Evolutionary conservation across 1,140 invertebrate species (phyloP).

Genomic region (Zaprionus gabonicus): DNA sequence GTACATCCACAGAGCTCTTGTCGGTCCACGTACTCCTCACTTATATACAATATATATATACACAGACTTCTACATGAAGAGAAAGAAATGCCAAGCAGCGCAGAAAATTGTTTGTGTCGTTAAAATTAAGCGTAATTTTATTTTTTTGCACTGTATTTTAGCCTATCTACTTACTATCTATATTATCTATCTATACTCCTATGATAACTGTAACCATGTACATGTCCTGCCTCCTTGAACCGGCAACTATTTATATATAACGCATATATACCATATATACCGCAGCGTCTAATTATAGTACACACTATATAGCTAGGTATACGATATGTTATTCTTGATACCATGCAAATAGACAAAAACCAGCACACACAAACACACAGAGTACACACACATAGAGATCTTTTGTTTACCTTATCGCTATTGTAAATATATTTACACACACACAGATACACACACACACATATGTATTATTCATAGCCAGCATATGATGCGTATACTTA

Average conservation of each 20-base stretch:
- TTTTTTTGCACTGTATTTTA: conserved; percentile 75
- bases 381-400: conserved; percentile 48
- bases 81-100: conserved; percentile 60
- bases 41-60: conserved; percentile 31
- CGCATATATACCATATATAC: conserved; percentile 42
- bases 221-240: conserved; percentile 22
- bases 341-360: conserved; percentile 45
- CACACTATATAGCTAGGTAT: conserved; percentile 36
- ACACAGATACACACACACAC: conserved; percentile 32
- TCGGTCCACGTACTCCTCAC: neutral
- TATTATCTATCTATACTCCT: conserved; percentile 50
- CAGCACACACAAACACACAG: conserved; percentile 30
- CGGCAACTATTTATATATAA: conserved; percentile 23
- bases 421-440: conserved; percentile 74
- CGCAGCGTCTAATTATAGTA: conserved; percentile 28
- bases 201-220: conserved; percentile 26
- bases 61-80: conserved; percentile 32
- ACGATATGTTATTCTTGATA: conserved; percentile 51
- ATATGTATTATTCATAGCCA: conserved; percentile 40
- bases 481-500: conserved; percentile 55
- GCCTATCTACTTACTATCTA: conserved; percentile 62
- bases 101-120: conserved; percentile 59
- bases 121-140: conserved; percentile 69
- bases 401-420: conserved; percentile 75
- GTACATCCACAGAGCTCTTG: neutral